Evolutionary conservation across 64 coral and sea anemone species (phyloP), one percentile per base, ranked within the genome.

Genomic region (Astreopora myriophthalma): DNA sequence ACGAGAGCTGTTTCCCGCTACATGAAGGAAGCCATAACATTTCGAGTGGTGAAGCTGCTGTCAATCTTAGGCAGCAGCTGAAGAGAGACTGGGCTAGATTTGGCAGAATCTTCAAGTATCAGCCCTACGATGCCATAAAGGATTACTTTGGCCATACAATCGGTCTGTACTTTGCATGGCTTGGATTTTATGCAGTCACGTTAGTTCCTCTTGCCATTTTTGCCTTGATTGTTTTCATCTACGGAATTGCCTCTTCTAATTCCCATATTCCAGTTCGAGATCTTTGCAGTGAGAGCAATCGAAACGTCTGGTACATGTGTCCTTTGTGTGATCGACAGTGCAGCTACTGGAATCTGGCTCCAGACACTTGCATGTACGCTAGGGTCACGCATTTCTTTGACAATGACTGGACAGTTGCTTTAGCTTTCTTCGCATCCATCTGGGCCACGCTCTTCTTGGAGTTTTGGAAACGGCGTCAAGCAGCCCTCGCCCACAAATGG

Each of bases 401-500:
- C 75, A 92, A 95, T 74, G 85, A 95, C 28, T 58, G 69, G 25
- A 91, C 94, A 0, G 69, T 95, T 5, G 85, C 68, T 20, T 40
- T 95, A 29, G 94, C 94, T 2, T 73, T 91, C 19, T 44, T 95
- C 36, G 87, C 91, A 78, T 92, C 94, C 6, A 55, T 95, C 32
- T 95, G 94, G 94, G 75, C 94, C 16, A 88, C 94, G 7, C 68
- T 95, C 1, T 95, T 95, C 40, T 39, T 95, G 14, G 94, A 95
- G 26, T 88, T 95, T 30, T 95, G 94, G 94, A 95, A 95, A 87
- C 84, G 94, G 0, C 89, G 85, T 42, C 94, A 95, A 88, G 89
- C 84, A 0, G 69, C 73, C 19, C 61, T 95, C 14, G 84, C 94
- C 4, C 91, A 95, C 8, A 91, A 77, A 55, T 95, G 94, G 94